phyloP scores from a whole-genome alignment of 2,888 invertebrate genomes.

The Petrolisthes manimaculis region DNA sequence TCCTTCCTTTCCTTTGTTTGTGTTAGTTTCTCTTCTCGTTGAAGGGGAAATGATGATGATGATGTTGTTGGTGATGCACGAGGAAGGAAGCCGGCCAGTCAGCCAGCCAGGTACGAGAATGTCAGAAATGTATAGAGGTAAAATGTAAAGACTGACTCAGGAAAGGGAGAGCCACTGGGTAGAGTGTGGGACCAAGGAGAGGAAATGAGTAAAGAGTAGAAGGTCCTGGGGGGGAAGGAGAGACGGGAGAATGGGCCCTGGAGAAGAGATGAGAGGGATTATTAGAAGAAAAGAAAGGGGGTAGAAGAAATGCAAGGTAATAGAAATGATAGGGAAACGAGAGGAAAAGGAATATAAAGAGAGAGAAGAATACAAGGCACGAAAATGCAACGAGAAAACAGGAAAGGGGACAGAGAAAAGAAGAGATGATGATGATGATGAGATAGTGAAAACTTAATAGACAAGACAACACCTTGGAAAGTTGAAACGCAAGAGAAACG shows the following conservation, averaged over 20 bases:
- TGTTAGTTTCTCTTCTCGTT: no score
- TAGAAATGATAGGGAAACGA: not conserved
- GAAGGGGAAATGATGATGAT: no score
- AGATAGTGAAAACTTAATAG: not conserved
- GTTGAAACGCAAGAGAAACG: no score
- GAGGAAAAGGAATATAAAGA: not conserved
- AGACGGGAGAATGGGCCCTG: not conserved
- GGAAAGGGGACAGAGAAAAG: not conserved
- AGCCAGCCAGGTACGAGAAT: no score
- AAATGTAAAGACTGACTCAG: no score
- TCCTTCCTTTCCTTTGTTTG: no score
- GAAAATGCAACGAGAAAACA: no score
- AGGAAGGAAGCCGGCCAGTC: no score
- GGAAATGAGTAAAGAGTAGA: not conserved
- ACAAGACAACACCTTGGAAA: not conserved
- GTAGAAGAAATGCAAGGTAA: not conserved
- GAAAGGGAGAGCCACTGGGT: not conserved
- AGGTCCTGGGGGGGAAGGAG: not conserved
- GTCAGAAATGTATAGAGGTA: no score
- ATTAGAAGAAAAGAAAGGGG: not conserved
- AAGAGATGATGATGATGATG: conserved; percentile 1
- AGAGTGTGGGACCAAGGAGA: not conserved
- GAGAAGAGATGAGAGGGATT: not conserved
- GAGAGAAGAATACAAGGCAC: not conserved
- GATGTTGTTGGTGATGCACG: no score